Base-by-base conservation (phyloP, 2,113 vertebrate genomes). In the Rafetus swinhoei region DNA sequence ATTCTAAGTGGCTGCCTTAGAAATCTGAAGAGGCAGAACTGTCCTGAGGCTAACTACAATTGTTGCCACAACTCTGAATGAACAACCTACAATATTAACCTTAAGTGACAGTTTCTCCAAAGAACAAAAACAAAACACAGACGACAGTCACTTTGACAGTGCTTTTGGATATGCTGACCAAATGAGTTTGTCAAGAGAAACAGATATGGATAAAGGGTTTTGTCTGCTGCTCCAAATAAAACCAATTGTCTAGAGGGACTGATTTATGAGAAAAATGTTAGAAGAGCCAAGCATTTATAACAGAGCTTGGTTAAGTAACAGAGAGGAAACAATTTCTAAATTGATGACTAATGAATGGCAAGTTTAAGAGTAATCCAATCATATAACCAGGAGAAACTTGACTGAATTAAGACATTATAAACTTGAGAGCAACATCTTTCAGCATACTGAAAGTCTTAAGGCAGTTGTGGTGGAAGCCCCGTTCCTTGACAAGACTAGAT, bases 1-100 rank as follows among this genome's bases (percentile, higher is more conserved):
- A 91, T 91, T 32, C 86, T 79, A 94, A 93, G 82, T 84, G 79
- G 35, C 93, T 95, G 89, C 79, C 79, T 93, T 50, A n/a, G 82
- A 96, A 95, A 97, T 95, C 24, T 65, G 81, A 79, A 91, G 72
- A 95, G 92, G 84, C 94, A 97, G 86, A 94, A 95, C 80, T 90
- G 92, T 81, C 94, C 93, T 59, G 82, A 91, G 90, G 95, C 84
- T 92, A 96, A 32, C 76, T 87, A 74, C 59, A 90, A 88, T 74
- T 32, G 50, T 93, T 93, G 74, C 82, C 84, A 81, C 81, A 84
- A 3, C 27, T 92, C 60, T 95, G 92, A 94, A 18, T 88, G 69
- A 96, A 84, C 90, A 87, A 86, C 77, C 92, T 87, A 85, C 91
- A 84, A 94, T 77, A 88, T 95, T 96, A 96, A 95, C 89, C 55